Evolutionary conservation across 1,140 invertebrate genomes (phyloP), one percentile per base, ranked within the genome.

Genomic region (Drosophila kohkoa): DNA sequence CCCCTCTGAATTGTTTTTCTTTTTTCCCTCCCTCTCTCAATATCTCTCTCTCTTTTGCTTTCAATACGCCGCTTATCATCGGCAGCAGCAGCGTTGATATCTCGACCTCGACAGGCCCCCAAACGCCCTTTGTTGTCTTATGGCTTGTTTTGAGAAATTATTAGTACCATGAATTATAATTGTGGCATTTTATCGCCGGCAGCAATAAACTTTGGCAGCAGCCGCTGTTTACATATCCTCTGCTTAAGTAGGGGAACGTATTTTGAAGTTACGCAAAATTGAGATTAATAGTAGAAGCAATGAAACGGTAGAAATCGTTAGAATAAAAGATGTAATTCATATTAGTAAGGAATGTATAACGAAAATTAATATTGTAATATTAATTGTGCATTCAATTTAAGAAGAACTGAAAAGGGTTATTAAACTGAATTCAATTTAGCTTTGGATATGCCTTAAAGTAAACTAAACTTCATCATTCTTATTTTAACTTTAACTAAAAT

Each of bases 131-230:
- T 64, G 51, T 70, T 76, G 64, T 64, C 67, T 75, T 78, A 70
- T 71, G 64, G 45, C 52, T 55, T 62, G 46, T 71, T 76, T 45
- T 54, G 28, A 55, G 63, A 80, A 85, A 77, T 85, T 78, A 85
- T 85, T 85, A 74, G 69, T 78, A 69, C 43, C 81, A 75, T 81
- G 70, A 81, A 78, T 78, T 81, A 75, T 78, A 77, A 81, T 74
- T 68, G 70, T 74, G 64, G 64, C 70, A 77, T 73, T 77, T 73
- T 77, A 73, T 77, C 70, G 65, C 59, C 43, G 41, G n/a, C 57
- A 43, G 58, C 15, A 57, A 54, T 49, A 16, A 63, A 63, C 66
- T 69, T 57, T 63, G 64, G 41, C 64, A 60, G 28, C 63, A 57
- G 38, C 15, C 28, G 60, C 52, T 48, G 16, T 45, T 38, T 7